Percentiles rank a stretch among this genome's conserved stretches.
phyloP scores from a whole-genome alignment of 2,797 vertebrate species.

The Parambassis ranga region DNA sequence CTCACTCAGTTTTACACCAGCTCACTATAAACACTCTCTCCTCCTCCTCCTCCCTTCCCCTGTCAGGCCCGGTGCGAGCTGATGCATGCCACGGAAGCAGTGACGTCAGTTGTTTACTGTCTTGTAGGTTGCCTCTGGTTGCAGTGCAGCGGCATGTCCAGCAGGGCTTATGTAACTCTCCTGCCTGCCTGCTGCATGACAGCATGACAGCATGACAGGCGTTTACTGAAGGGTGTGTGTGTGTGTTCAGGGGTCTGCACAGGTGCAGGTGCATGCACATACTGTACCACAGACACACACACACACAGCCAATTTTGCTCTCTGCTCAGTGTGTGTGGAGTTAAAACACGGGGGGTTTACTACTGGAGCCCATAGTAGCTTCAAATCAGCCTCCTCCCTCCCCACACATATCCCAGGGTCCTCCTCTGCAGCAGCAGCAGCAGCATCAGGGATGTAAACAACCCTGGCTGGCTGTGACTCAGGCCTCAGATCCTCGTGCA shows the following conservation, averaged over 20 bases:
- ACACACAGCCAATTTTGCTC: background rate
- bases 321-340: background rate
- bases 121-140: constrained; percentile 64
- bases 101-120: constrained; percentile 82
- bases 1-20: constrained; percentile 31
- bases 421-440: constrained; percentile 55
- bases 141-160: constrained; percentile 68
- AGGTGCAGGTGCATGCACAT: constrained; percentile 5
- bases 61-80: constrained; percentile 30
- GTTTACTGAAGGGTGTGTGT: constrained; percentile 27
- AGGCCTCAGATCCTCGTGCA: constrained; percentile 1
- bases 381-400: background rate
- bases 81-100: constrained; percentile 70
- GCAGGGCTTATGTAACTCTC: constrained; percentile 74
- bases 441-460: constrained; percentile 72
- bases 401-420: constrained; percentile 42
- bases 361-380: constrained; percentile 25
- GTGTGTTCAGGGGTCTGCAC: background rate
- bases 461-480: constrained; percentile 58
- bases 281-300: background rate
- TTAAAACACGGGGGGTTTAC: constrained; percentile 36
- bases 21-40: constrained; percentile 8
- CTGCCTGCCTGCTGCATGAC: constrained; percentile 39
- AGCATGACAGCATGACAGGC: constrained; percentile 37
- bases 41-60: background rate